A percentile compares a stretch with the other conserved stretches of the same genome.
Conservation (phyloP, 2,797 vertebrate species). For the Malacoctenus gilli region DNA sequence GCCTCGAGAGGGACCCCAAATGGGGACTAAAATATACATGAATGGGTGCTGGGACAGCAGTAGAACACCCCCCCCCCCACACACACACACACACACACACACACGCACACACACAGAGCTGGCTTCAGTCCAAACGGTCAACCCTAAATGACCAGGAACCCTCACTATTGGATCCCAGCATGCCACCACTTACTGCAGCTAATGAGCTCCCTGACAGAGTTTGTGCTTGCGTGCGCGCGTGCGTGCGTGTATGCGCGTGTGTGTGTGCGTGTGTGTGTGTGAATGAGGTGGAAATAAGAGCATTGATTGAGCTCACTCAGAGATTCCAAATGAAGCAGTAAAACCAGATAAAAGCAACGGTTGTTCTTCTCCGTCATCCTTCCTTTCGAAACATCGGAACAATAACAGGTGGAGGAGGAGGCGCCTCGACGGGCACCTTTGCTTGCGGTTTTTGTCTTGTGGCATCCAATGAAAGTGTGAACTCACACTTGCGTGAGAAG, state of each 20-base stretch:
- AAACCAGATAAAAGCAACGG: conserved; percentile 17
- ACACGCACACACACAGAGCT: conserved; percentile 24
- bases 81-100: conserved; percentile 21
- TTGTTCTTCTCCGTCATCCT: conserved; percentile 13
- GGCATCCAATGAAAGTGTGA: background rate
- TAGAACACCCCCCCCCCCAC: too few relatives aligned
- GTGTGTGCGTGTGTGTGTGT: background rate
- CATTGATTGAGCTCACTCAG: conserved; percentile 18
- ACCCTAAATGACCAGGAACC: conserved; percentile 45
- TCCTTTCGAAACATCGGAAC: conserved; percentile 46
- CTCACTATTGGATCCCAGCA: conserved; percentile 23
- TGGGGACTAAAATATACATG: conserved; percentile 20
- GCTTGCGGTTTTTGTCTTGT: conserved; percentile 33
- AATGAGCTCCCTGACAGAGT: conserved; percentile 48
- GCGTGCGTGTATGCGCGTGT: background rate
- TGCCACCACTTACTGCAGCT: conserved; percentile 40
- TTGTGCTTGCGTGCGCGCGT: background rate
- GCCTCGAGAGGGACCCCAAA: conserved; percentile 14
- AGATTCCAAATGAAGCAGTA: too few relatives aligned
- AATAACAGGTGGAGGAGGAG: conserved; percentile 31
- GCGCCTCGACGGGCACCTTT: conserved; percentile 24
- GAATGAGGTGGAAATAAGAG: background rate
- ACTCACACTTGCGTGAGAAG: conserved; percentile 41
- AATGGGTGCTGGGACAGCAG: background rate
- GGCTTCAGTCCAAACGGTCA: conserved; percentile 32